These are phyloP conservation scores for Oncorhynchus mykiss DNA, from an alignment of 2,113 vertebrate genomes.

Conservation along the genomic window DNA sequence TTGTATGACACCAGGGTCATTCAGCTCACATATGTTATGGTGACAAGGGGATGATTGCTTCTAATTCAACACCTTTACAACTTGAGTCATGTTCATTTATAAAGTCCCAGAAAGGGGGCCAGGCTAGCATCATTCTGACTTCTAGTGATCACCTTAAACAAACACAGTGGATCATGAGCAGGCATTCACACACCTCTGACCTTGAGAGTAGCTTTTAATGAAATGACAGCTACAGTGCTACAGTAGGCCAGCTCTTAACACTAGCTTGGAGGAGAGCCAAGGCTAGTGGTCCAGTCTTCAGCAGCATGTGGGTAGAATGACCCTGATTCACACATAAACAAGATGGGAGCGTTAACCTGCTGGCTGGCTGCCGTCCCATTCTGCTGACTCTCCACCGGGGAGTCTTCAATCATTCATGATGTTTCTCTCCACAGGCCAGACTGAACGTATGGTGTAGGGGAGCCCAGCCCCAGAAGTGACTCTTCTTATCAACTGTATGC, in stretches of 20 bases:
- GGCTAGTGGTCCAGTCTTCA: background rate
- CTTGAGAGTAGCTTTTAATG: background rate
- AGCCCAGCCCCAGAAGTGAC: too few species aligned
- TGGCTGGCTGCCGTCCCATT: background rate
- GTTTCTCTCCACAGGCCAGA: background rate
- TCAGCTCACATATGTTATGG: too few species aligned
- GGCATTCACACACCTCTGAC: background rate
- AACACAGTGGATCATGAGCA: background rate
- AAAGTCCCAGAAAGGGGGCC: too few species aligned
- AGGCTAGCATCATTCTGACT: too few species aligned
- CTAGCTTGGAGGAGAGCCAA: background rate
- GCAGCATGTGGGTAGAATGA: constrained; percentile 32
- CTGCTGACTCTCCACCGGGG: background rate
- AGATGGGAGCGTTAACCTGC: background rate
- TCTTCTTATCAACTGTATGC: too few species aligned
- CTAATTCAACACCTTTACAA: too few species aligned
- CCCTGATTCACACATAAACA: background rate
- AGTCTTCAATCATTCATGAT: background rate
- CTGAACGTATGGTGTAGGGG: too few species aligned
- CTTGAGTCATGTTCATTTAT: too few species aligned
- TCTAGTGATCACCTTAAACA: background rate
- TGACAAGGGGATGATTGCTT: too few species aligned
- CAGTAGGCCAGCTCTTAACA: background rate
- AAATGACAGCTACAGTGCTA: constrained; percentile 1
- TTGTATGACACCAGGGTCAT: too few species aligned